phyloP scores from a whole-genome alignment of 2,113 vertebrate species.

The Nasalis larvatus region DNA sequence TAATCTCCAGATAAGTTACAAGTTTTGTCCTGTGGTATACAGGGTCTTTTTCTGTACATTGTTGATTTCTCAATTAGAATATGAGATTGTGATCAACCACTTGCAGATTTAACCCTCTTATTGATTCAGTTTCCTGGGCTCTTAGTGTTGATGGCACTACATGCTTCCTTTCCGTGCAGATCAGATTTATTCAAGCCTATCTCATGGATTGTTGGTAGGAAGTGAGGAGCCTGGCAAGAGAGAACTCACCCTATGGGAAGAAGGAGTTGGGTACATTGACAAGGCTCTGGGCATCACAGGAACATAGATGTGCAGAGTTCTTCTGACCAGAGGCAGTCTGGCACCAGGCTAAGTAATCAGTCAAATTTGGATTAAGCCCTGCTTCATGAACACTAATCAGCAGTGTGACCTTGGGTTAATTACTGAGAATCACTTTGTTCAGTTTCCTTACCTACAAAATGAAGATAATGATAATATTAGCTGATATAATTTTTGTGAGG shows the following conservation, averaged over 20 bases:
- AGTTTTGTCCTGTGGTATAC: neutral
- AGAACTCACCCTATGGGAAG: neutral
- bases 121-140: no score
- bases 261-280: neutral
- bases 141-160: no score
- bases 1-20: neutral
- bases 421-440: neutral
- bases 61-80: neutral
- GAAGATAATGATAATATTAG: neutral
- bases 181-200: neutral
- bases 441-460: neutral
- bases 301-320: neutral
- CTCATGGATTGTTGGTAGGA: neutral
- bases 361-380: neutral
- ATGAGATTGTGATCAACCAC: neutral
- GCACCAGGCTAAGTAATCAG: neutral
- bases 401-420: neutral
- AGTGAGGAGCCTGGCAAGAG: neutral
- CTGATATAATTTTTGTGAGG: fast-evolving
- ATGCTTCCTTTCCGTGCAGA: neutral
- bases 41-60: neutral
- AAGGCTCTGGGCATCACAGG: neutral
- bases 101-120: no score
- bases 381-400: neutral
- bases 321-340: neutral